Evolutionary conservation across 2,888 invertebrate species (phyloP).

Genomic region (Platycheirus rosarum): DNA sequence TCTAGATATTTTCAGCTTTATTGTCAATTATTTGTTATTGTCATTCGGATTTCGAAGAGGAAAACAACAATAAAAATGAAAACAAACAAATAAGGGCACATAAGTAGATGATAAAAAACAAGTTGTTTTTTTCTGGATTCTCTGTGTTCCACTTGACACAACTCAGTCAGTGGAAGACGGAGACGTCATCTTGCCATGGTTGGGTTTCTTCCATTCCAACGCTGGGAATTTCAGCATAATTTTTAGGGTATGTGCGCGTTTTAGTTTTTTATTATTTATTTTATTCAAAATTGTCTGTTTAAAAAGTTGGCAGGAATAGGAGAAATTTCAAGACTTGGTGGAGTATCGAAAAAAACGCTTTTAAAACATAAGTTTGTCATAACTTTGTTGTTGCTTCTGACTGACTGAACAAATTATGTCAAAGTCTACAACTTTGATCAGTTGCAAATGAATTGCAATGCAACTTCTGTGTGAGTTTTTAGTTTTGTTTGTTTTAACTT

Average conservation of each 20-base stretch:
- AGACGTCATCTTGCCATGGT: neutral
- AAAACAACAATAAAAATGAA: constrained; percentile 31
- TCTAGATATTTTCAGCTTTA: constrained; percentile 19
- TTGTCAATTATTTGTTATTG: constrained; percentile 11
- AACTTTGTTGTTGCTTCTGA: too few species aligned
- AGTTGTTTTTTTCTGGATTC: constrained; percentile 10
- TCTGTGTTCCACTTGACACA: neutral
- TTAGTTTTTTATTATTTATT: too few species aligned
- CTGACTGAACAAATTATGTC: too few species aligned
- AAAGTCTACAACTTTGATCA: too few species aligned
- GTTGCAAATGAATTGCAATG: too few species aligned
- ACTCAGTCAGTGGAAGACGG: neutral
- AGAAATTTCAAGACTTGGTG: too few species aligned
- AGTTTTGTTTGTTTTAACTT: too few species aligned
- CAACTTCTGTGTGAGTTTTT: too few species aligned
- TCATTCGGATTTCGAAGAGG: constrained; percentile 22
- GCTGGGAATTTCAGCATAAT: neutral
- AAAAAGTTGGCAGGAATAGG: too few species aligned
- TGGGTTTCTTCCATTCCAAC: neutral
- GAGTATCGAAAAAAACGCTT: too few species aligned
- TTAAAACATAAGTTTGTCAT: too few species aligned
- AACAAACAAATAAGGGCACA: constrained; percentile 52
- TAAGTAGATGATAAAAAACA: constrained; percentile 40
- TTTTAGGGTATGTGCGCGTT: neutral
- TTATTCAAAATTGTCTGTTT: too few species aligned